These are phyloP conservation scores for Choreutis nemorana DNA, from an alignment of 2,888 invertebrate species.

Conservation along the genomic window DNA sequence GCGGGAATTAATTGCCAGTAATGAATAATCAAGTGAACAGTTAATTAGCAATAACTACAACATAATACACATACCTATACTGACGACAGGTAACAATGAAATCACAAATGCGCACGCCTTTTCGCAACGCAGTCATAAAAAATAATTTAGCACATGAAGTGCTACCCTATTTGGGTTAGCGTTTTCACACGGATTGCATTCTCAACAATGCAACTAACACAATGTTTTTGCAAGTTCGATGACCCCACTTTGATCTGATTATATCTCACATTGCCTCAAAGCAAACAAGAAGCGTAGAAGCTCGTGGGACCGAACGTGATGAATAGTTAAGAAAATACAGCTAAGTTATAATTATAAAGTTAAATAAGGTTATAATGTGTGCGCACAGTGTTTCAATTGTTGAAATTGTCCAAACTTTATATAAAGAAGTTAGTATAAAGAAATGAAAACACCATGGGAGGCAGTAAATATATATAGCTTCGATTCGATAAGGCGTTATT, in stretches of 20 bases:
- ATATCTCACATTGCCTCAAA: too few relatives aligned
- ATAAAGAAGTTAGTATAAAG: constrained; percentile 12
- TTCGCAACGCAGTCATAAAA: not conserved
- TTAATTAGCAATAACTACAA: constrained; percentile 54
- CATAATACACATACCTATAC: too few relatives aligned
- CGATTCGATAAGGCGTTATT: constrained; percentile 54
- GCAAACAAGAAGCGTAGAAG: too few relatives aligned
- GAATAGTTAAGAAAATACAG: too few relatives aligned
- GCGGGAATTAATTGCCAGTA: constrained; percentile 67
- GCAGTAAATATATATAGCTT: constrained; percentile 20
- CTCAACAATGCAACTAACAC: constrained; percentile 38
- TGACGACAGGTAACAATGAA: too few relatives aligned
- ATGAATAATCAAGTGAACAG: constrained; percentile 65
- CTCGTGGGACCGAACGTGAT: too few relatives aligned
- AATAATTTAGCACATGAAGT: constrained; percentile 15
- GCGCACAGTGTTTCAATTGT: too few relatives aligned
- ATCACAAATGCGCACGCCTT: too few relatives aligned
- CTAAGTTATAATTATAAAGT: too few relatives aligned
- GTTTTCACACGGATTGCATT: constrained; percentile 53
- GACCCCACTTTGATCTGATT: too few relatives aligned
- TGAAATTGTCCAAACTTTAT: constrained; percentile 9
- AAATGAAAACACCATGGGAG: constrained; percentile 16
- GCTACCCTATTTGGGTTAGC: constrained; percentile 29
- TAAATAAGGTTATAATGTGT: too few relatives aligned
- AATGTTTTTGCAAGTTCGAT: constrained; percentile 28